Percentiles rank a stretch among this genome's conserved stretches.
Evolutionary conservation across 2,888 invertebrate genomes (phyloP).

Genomic region (Cataglyphis albicans): DNA sequence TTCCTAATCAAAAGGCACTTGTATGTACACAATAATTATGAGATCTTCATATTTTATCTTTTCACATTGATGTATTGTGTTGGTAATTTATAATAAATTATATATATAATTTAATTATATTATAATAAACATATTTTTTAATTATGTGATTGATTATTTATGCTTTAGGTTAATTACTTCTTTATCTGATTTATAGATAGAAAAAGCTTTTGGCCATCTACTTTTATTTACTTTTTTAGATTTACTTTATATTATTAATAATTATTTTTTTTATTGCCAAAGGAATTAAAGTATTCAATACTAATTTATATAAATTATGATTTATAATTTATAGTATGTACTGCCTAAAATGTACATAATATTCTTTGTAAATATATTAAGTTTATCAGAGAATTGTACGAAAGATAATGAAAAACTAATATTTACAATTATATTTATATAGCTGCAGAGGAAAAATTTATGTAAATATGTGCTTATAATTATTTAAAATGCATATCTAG

Average conservation of each 20-base stretch:
- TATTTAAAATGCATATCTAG: slow-evolving; percentile 25
- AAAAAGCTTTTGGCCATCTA: not conserved
- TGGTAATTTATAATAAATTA: not conserved
- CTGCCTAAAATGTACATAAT: not conserved
- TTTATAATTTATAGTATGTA: not conserved
- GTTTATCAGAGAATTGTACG: not conserved
- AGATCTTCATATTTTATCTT: not conserved
- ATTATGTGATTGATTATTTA: not conserved
- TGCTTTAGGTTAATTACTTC: not conserved
- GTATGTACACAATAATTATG: not conserved
- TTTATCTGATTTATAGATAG: slow-evolving; percentile 3
- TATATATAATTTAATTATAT: not conserved
- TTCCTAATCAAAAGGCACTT: not conserved
- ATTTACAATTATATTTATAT: slow-evolving; percentile 35
- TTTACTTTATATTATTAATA: slow-evolving; percentile 12
- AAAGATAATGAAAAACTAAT: slow-evolving; percentile 23
- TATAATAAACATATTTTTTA: not conserved
- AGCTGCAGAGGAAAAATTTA: slow-evolving; percentile 24
- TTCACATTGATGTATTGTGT: not conserved
- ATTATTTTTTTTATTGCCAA: not conserved
- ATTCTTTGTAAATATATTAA: slow-evolving; percentile 12
- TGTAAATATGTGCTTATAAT: slow-evolving; percentile 75
- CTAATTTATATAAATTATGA: not conserved
- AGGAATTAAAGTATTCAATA: not conserved
- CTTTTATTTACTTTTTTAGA: not conserved